A percentile compares a stretch with the other conserved stretches of the same genome.
These are phyloP conservation scores for Eriosoma lanigerum DNA, from an alignment of 1,140 invertebrate species.

Conservation along the genomic window DNA sequence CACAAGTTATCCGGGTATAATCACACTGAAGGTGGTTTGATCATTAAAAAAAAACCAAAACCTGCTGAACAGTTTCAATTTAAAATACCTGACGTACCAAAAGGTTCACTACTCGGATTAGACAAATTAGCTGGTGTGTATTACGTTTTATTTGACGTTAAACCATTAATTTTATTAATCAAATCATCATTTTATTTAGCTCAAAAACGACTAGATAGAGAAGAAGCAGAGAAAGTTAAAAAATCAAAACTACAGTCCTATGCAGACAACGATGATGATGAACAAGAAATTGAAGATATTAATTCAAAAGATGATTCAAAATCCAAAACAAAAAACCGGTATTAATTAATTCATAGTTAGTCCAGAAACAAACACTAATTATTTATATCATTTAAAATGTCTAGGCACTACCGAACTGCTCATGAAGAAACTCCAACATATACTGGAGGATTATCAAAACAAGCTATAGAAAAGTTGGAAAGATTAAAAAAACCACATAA, in stretches of 20 bases:
- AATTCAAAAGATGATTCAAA: constrained; percentile 51
- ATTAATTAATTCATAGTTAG: not conserved
- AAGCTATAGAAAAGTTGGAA: constrained; percentile 72
- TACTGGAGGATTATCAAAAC: constrained; percentile 83
- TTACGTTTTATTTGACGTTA: not conserved
- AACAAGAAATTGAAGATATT: constrained; percentile 58
- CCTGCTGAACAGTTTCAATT: constrained; percentile 65
- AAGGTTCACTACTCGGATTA: constrained; percentile 77
- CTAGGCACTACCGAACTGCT: constrained; percentile 73
- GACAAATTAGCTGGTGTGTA: constrained; percentile 76
- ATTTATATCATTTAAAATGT: constrained; percentile 36
- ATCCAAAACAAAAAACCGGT: constrained; percentile 55
- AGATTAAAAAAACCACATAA: constrained; percentile 66
- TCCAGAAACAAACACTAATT: not conserved
- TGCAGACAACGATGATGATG: constrained; percentile 65
- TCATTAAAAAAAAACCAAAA: constrained; percentile 76
- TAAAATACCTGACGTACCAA: constrained; percentile 67
- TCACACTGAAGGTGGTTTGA: constrained; percentile 74
- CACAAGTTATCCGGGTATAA: constrained; percentile 81
- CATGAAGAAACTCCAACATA: constrained; percentile 89
- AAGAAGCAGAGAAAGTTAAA: constrained; percentile 58
- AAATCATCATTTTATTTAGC: constrained; percentile 57
- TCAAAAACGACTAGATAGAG: constrained; percentile 68
- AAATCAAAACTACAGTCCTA: constrained; percentile 65
- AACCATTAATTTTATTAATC: not conserved